These are phyloP conservation scores for Tapera naevia DNA, from an alignment of 2,797 vertebrate species.

Conservation along the genomic window DNA sequence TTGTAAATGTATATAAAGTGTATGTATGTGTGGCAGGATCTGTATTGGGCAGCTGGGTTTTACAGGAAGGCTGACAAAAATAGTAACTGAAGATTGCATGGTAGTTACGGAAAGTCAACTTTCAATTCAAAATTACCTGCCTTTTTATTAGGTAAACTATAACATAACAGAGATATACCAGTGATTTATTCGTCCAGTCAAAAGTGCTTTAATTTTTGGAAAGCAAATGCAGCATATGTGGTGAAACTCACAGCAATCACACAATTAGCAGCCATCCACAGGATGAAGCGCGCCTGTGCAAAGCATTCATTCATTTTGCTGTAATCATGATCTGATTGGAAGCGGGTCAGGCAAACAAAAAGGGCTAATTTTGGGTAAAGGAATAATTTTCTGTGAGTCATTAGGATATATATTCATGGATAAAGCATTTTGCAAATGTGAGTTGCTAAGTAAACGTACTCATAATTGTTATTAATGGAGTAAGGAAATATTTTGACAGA, in stretches of 20 bases:
- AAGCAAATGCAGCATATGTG: not conserved
- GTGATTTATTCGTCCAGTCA: conserved; percentile 8
- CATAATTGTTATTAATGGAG: conserved; percentile 20
- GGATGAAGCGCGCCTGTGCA: not conserved
- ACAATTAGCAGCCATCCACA: not conserved
- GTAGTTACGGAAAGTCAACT: not conserved
- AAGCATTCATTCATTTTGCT: conserved; percentile 8
- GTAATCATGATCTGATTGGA: conserved; percentile 45
- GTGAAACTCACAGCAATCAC: not conserved
- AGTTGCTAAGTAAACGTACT: conserved; percentile 13
- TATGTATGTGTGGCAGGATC: not conserved
- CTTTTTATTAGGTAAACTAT: not conserved
- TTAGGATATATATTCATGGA: conserved; percentile 18
- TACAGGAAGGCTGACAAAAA: not conserved
- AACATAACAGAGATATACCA: not conserved
- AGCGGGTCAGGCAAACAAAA: conserved; percentile 16
- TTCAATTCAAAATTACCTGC: not conserved
- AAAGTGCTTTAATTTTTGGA: conserved; percentile 25
- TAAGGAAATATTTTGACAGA: conserved; percentile 38
- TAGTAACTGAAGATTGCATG: not conserved
- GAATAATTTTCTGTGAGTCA: conserved; percentile 35
- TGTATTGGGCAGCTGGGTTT: not conserved
- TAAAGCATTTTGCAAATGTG: conserved; percentile 21
- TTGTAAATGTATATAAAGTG: not conserved
- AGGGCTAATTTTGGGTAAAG: conserved; percentile 25